Percentiles rank a stretch among this genome's conserved stretches.
Conservation (phyloP, 2,113 vertebrate genomes). For the Oncorhynchus tshawytscha region DNA sequence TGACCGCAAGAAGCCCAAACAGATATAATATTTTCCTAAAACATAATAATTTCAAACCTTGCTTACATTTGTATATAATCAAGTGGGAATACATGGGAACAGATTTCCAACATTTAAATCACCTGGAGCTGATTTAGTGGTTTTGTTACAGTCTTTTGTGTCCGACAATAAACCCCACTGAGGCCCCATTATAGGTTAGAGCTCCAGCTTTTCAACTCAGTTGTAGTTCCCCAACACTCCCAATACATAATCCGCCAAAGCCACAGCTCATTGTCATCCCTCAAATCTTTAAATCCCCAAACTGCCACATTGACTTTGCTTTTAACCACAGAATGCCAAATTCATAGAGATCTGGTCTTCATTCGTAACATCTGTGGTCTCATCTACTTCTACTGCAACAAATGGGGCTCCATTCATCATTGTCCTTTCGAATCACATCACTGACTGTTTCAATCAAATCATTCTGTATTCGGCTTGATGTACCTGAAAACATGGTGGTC, state of each 20-base stretch:
- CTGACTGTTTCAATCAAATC: too few species aligned
- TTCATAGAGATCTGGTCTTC: slow-evolving; percentile 1
- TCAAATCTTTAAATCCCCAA: slow-evolving; percentile 4
- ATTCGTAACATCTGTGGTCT: slow-evolving; percentile 4
- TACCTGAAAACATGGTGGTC: too few species aligned
- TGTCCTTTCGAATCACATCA: too few species aligned
- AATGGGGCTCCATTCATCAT: background rate
- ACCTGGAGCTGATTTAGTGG: too few species aligned
- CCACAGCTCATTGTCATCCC: background rate
- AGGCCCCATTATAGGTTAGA: slow-evolving; percentile 7
- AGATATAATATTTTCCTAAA: too few species aligned
- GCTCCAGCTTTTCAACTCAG: slow-evolving; percentile 4
- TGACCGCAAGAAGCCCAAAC: too few species aligned
- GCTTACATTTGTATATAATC: too few species aligned
- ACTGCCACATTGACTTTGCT: background rate
- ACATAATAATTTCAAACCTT: too few species aligned
- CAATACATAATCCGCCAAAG: slow-evolving; percentile 4
- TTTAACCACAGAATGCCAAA: background rate
- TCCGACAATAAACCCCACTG: background rate
- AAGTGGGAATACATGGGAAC: too few species aligned
- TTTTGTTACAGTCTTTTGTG: too few species aligned
- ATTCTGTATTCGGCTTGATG: too few species aligned
- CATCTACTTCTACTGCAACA: slow-evolving; percentile 15
- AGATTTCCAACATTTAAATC: too few species aligned
- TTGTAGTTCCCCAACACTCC: background rate